A percentile compares a stretch with the other conserved stretches of the same genome.
These are phyloP conservation scores for Drosophila meridionalis DNA, from an alignment of 2,888 invertebrate genomes.

Conservation along the genomic window DNA sequence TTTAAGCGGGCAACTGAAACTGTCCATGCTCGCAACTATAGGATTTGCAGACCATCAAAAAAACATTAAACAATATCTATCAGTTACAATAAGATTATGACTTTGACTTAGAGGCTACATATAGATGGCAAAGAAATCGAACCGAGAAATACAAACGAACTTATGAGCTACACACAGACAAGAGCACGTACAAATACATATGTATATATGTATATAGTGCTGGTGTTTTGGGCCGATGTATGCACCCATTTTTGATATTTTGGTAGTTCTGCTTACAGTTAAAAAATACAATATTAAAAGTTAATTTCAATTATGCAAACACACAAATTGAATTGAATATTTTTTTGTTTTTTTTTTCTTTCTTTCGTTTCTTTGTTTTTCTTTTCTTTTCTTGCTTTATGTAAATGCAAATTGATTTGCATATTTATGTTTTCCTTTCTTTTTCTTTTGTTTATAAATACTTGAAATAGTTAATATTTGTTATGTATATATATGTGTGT, in stretches of 20 bases:
- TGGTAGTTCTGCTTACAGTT: slow-evolving; percentile 64
- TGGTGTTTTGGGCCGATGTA: slow-evolving; percentile 16
- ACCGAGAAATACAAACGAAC: slow-evolving; percentile 32
- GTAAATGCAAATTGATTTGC: slow-evolving; percentile 46
- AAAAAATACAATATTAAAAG: slow-evolving; percentile 67
- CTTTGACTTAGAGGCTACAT: slow-evolving; percentile 73
- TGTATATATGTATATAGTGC: neutral
- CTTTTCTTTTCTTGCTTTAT: neutral
- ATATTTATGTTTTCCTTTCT: slow-evolving; percentile 23
- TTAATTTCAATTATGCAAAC: slow-evolving; percentile 55
- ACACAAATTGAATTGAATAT: slow-evolving; percentile 38
- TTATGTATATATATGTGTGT: slow-evolving; percentile 38
- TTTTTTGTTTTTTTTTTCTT: slow-evolving; percentile 9
- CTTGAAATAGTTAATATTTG: slow-evolving; percentile 73
- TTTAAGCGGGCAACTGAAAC: slow-evolving; percentile 16
- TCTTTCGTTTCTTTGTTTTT: neutral
- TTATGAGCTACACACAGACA: slow-evolving; percentile 30
- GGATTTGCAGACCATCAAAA: slow-evolving; percentile 50
- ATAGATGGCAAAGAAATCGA: slow-evolving; percentile 66
- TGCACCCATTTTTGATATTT: slow-evolving; percentile 58
- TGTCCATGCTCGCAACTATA: slow-evolving; percentile 33
- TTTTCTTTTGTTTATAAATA: slow-evolving; percentile 55
- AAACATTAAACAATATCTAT: slow-evolving; percentile 47
- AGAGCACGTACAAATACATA: neutral
- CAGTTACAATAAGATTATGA: slow-evolving; percentile 67